Evolutionary conservation across 2,113 vertebrate species (phyloP).

Genomic region (Dicentrarchus labrax): DNA sequence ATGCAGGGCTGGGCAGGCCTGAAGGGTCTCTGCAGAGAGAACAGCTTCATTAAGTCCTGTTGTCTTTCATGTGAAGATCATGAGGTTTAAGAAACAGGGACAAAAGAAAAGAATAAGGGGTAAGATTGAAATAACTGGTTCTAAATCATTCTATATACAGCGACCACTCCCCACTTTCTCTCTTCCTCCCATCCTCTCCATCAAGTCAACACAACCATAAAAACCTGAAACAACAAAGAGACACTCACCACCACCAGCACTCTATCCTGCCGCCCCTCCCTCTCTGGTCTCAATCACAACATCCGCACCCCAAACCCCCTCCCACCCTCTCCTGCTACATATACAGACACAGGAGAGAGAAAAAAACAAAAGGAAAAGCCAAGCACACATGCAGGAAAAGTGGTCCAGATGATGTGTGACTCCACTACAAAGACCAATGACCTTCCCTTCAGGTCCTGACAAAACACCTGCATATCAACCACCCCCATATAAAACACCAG

Average conservation of each 20-base stretch:
- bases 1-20: constrained; percentile 11
- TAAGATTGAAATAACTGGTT: not conserved
- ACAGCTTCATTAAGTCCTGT: not conserved
- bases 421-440: constrained; percentile 48
- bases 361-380: constrained; percentile 14
- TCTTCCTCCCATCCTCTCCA: constrained; percentile 12
- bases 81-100: not conserved
- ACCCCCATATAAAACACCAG: constrained; percentile 8
- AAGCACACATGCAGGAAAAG: constrained; percentile 28
- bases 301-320: constrained; percentile 31
- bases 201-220: constrained; percentile 53
- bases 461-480: constrained; percentile 31
- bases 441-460: constrained; percentile 39
- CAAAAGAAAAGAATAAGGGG: constrained; percentile 7
- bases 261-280: constrained; percentile 27
- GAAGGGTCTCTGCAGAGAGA: constrained; percentile 14
- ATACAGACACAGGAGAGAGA: constrained; percentile 1
- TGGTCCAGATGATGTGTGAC: constrained; percentile 19
- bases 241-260: constrained; percentile 25
- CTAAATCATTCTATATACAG: not conserved
- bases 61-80: constrained; percentile 17
- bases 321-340: constrained; percentile 14
- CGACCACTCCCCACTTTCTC: not conserved
- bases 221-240: constrained; percentile 61
- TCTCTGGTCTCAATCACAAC: constrained; percentile 50